Evolutionary conservation across 2,797 vertebrate species (phyloP), one percentile per base, ranked within the genome.

Genomic region (Vireo griseus): DNA sequence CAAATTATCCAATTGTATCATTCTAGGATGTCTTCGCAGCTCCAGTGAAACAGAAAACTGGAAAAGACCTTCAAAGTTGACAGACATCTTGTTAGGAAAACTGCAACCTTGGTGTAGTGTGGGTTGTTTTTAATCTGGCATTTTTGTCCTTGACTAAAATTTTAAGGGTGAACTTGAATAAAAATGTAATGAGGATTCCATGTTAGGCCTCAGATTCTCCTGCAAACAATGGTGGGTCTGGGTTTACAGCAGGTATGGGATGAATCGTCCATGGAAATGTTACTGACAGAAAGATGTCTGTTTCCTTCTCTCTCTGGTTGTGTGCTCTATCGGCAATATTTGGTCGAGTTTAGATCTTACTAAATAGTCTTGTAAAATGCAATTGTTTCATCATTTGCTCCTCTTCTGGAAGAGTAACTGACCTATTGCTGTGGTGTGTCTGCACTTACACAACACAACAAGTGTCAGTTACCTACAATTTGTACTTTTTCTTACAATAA

Each of bases 131-230:
- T 42, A 11, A 50, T 28, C 5, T 19, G 16, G 33, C 6, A 1
- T 9, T 37, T 72, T 57, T 47, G 26, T 40, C 54, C 66, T 62
- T 68, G 35, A 52, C 29, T 40, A n/a, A 69, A 65, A 35, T 6
- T 44, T 40, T 18, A 29, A 77, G 47, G 18, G 16, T 47, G 65
- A 66, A 39, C 13, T 28, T 80, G 18, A 20, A 45, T 21, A 13
- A 37, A 57, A 37, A 40, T 0, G 0, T 51, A 9, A 10, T 0
- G 1, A 86, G 21, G n/a, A 5, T 17, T 67, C 47, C 24, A 11
- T 1, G 0, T 17, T 13, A 21, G 39, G 33, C 21, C 77, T 68
- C 26, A 5, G 57, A 5, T n/a, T 52, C 25, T 35, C 16, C 14
- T 11, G 1, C 2, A 3, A 5, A 2, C 6, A 28, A 52, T 10